phyloP scores from a whole-genome alignment of 2,888 invertebrate genomes.

The Crocallis elinguaria region DNA sequence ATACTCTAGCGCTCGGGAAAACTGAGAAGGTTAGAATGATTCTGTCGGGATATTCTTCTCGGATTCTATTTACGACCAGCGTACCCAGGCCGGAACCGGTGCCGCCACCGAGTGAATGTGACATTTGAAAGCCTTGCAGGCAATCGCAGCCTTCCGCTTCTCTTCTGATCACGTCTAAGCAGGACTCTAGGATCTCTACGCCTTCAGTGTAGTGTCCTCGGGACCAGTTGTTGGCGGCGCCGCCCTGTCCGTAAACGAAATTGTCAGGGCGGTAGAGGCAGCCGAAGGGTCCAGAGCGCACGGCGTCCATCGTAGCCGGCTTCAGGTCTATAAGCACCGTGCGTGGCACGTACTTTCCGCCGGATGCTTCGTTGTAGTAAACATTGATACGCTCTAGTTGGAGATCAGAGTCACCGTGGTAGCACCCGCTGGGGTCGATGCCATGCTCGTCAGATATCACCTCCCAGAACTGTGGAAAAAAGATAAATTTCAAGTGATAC shows the following conservation, averaged over 20 bases:
- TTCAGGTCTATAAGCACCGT: conserved; percentile 73
- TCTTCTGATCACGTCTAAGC: conserved; percentile 91
- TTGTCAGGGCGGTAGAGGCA: conserved; percentile 95
- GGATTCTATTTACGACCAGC: conserved; percentile 92
- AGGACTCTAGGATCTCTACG: conserved; percentile 93
- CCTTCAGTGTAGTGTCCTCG: conserved; percentile 96
- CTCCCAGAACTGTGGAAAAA: conserved; percentile 89
- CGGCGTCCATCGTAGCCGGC: conserved; percentile 90
- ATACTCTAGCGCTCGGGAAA: conserved; percentile 93
- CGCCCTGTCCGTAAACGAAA: conserved; percentile 89
- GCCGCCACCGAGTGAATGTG: conserved; percentile 88
- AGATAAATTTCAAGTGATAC: not conserved
- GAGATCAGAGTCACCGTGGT: conserved; percentile 88
- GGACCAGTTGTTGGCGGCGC: conserved; percentile 82
- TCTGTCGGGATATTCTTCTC: conserved; percentile 95
- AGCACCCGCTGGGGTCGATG: conserved; percentile 88
- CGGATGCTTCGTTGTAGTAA: conserved; percentile 89
- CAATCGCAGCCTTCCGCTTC: conserved; percentile 97
- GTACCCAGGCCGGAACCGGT: conserved; percentile 84
- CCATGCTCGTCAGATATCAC: conserved; percentile 92
- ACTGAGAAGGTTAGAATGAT: conserved; percentile 93
- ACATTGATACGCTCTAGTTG: conserved; percentile 91
- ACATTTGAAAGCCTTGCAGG: conserved; percentile 93
- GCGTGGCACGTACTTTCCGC: conserved; percentile 78
- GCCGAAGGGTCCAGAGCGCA: conserved; percentile 93